A percentile compares a stretch with the other conserved stretches of the same genome.
Evolutionary conservation across 1,140 invertebrate species (phyloP).

Genomic region (Polypedilum vanderplanki): DNA sequence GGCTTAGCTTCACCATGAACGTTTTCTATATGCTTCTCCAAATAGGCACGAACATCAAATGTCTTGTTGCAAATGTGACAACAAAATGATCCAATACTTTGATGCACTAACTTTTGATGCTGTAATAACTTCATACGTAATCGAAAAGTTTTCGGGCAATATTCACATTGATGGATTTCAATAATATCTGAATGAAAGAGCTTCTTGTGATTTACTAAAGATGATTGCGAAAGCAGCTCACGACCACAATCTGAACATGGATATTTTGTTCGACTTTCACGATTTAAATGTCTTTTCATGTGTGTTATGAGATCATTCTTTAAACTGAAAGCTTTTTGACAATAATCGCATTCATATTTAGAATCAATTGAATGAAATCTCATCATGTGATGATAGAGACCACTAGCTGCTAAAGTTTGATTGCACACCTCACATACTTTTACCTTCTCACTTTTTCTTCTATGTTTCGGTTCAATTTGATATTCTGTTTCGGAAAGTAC

Average conservation of each 20-base stretch:
- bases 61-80: neutral
- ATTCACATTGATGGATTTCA: neutral
- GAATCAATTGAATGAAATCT: neutral
- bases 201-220: neutral
- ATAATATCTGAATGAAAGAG: neutral
- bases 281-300: neutral
- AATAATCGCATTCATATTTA: neutral
- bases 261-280: neutral
- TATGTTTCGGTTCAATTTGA: no score
- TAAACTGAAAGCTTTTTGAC: neutral
- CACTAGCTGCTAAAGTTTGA: neutral
- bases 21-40: neutral
- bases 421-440: no score
- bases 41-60: neutral
- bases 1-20: neutral
- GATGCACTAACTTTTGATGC: neutral
- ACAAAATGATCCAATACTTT: neutral
- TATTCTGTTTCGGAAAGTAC: no score
- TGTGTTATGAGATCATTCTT: neutral
- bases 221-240: neutral
- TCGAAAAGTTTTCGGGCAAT: neutral
- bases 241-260: neutral
- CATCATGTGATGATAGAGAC: neutral
- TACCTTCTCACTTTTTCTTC: no score
- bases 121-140: neutral